Base-by-base conservation (phyloP, 2,888 invertebrate genomes). In the Sarcophaga carnaria region DNA sequence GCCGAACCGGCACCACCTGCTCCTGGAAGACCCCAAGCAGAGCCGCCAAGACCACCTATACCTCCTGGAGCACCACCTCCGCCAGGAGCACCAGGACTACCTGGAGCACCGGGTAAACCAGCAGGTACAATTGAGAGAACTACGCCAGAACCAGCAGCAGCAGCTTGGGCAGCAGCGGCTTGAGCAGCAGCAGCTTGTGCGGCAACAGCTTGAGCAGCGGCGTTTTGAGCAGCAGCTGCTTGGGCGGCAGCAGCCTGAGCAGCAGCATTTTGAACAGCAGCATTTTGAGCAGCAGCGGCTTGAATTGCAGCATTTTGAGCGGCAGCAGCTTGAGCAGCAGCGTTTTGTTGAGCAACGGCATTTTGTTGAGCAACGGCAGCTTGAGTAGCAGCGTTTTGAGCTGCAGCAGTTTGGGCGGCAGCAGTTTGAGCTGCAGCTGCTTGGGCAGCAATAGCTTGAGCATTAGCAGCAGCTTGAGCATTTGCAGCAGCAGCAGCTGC, bases 381-480 rank as follows among this genome's bases (percentile, higher is more conserved):
- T 5, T 89, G 90, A 0, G 89, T 91, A 0, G 89, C 91, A 1
- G 79, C 85, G 6, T 72, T 75, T 54, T 63, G 84, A 25, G 72
- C 78, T 37, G 60, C 63, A 6, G 70, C 85, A 63, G 79, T 84
- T n/a, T 80, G 85, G 27, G 60, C 63, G 4, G 72, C 85, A 69
- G 79, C 85, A 22, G 80, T 85, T 77, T 74, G 80, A 27, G 84
- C 88, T 78, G 71, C 83, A 54, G 17, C 17, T 5, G 54, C 54
- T 54, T 54, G 54, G 17, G 54, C 37, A 22, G 77, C 69, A 10
- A 25, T 63, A 69, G 45, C 72, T 20, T 64, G 74, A 66, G 62
- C 85, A 37, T 37, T 37, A 37, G 37, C 37, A 37, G 37, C 37
- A 8, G 37, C 37, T 10, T 37, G 37, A 37, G 37, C 37, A 37